Base-by-base conservation (phyloP, 2,797 vertebrate genomes). In the Phrynocephalus vlangalii region DNA sequence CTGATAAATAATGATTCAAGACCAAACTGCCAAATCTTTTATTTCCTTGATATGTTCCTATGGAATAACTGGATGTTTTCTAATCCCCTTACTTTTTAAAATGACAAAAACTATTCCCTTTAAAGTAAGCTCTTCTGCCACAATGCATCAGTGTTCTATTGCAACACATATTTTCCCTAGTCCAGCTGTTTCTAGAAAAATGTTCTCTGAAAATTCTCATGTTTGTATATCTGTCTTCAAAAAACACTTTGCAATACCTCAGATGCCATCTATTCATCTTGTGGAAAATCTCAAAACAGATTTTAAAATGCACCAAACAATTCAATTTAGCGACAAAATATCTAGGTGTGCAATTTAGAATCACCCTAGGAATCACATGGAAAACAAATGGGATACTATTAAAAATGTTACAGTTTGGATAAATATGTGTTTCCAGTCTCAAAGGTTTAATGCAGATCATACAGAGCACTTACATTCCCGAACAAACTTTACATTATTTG, bases 41-140 rank as follows among this genome's bases (percentile, higher is more conserved):
- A 87, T 71, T 87, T 22, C 63, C 81, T 86, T 82, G 83, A 0
- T 75, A 87, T 67, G 3, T 84, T n/a, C 72, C 84, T 67, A 30
- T 44, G 77, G 90, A 91, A 86, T 78, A 90, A 89, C 75, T 85
- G 33, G n/a, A 52, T 56, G 79, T 48, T 68, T 90, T 82, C 52
- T 38, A 60, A 20, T 38, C 50, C 1, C 30, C 70, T 86, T 88
- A 60, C 87, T 89, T 38, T 82, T 92, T 79, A 56, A 38, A 72
- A 81, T 79, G 30, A 66, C 11, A 26, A n/a, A 22, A 38, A 10
- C 38, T 33, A 85, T 75, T 86, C 86, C 24, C 22, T 88, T 87
- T 88, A 28, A 79, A 3, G 16, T 0, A 6, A 5, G 20, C 26
- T 86, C 72, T 87, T 3, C 56, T 73, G 8, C 56, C 52, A 89